phyloP scores from a whole-genome alignment of 1,140 invertebrate species.

The Apis florea region DNA sequence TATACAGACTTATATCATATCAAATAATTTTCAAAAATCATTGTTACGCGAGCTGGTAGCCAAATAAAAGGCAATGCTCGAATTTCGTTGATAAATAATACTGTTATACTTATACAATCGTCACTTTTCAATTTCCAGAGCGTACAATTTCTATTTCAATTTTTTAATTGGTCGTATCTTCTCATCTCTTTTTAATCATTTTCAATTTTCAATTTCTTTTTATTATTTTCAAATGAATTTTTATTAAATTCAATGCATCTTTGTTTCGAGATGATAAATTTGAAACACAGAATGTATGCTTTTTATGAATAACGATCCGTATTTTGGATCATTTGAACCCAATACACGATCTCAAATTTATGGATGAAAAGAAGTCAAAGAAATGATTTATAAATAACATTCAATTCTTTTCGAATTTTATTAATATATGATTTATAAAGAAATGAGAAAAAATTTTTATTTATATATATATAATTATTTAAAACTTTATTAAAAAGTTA shows the following conservation, averaged over 20 bases:
- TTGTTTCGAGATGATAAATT: not conserved
- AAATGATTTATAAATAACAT: not conserved
- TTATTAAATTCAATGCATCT: no score
- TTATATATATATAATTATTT: no score
- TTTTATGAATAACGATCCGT: not conserved
- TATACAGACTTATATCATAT: no score
- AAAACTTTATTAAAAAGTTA: no score
- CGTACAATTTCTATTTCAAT: constrained; percentile 16
- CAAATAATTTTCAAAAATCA: not conserved
- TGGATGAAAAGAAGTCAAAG: no score
- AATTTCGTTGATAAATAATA: constrained; percentile 34
- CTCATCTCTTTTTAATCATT: not conserved
- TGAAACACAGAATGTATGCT: constrained; percentile 34
- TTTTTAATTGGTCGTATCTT: not conserved
- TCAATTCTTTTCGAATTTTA: no score
- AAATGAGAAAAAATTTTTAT: no score
- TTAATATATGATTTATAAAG: no score
- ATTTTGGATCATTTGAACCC: not conserved
- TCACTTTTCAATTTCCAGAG: constrained; percentile 40
- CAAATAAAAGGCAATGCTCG: constrained; percentile 45
- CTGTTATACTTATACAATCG: constrained; percentile 33
- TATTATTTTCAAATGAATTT: not conserved
- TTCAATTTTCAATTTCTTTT: not conserved
- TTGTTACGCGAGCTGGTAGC: constrained; percentile 6
- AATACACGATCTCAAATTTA: not conserved